phyloP scores from a whole-genome alignment of 2,888 invertebrate species.

The Drosophila hamatofila region DNA sequence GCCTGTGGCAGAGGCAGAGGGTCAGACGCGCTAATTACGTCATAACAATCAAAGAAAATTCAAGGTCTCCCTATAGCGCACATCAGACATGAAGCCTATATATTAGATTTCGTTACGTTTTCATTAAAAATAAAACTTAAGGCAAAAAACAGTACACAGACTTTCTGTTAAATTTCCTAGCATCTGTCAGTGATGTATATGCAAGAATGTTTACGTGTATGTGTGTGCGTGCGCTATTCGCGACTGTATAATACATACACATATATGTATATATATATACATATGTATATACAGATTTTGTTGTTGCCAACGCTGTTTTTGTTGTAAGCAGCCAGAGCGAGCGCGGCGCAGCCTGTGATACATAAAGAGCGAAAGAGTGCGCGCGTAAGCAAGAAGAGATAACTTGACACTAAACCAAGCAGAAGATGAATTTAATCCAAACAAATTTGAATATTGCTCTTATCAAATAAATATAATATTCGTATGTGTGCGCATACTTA shows the following conservation, averaged over 20 bases:
- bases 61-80: constrained; percentile 81
- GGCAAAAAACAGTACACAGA: constrained; percentile 56
- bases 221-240: constrained; percentile 51
- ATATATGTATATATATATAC: constrained; percentile 24
- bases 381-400: constrained; percentile 53
- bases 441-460: constrained; percentile 40
- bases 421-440: constrained; percentile 38
- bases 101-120: constrained; percentile 80
- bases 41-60: constrained; percentile 84
- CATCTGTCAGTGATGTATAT: constrained; percentile 37
- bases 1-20: constrained; percentile 53
- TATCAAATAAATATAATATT: constrained; percentile 39
- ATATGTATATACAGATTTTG: constrained; percentile 30
- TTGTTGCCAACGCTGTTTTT: constrained; percentile 56
- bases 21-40: constrained; percentile 83
- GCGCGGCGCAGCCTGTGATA: constrained; percentile 63
- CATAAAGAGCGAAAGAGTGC: constrained; percentile 60
- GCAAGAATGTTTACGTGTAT: constrained; percentile 38
- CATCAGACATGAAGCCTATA: constrained; percentile 60
- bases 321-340: constrained; percentile 60
- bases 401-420: constrained; percentile 34
- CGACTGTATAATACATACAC: constrained; percentile 71
- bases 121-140: constrained; percentile 74
- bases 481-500: constrained; percentile 8
- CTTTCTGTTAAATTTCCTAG: constrained; percentile 42